Conservation (phyloP, 2,797 vertebrate genomes). For the Peromyscus nudipes region DNA sequence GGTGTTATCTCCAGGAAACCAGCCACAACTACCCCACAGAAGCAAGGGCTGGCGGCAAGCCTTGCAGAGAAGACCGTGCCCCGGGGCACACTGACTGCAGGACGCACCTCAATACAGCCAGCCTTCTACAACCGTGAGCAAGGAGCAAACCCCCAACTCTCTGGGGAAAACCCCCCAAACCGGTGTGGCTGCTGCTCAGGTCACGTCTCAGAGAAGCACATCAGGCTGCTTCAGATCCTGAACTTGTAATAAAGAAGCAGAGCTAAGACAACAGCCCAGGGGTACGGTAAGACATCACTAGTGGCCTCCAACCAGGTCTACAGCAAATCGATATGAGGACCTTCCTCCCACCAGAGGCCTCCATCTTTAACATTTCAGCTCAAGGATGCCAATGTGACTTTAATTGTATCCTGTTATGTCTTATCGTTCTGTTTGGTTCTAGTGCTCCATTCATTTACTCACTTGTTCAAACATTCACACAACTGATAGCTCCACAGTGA, state of each 20-base stretch:
- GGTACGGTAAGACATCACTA: accelerated
- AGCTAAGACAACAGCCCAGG: neutral
- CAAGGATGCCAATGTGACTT: neutral
- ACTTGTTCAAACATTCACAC: constrained; percentile 48
- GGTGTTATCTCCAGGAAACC: neutral
- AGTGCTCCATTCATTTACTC: constrained; percentile 4
- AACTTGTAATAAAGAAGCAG: neutral
- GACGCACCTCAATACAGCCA: accelerated
- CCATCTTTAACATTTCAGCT: neutral
- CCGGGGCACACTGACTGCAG: too few relatives aligned
- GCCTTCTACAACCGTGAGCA: neutral
- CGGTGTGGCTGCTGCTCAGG: neutral
- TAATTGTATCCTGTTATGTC: constrained; percentile 11
- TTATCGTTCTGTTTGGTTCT: constrained; percentile 6
- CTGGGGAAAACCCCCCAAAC: too few relatives aligned
- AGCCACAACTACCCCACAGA: neutral
- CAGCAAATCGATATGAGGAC: neutral
- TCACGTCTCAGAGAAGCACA: neutral
- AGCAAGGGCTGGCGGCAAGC: neutral
- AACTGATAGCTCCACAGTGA: constrained; percentile 31
- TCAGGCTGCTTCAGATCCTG: neutral
- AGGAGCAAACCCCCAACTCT: neutral
- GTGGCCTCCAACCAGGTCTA: neutral
- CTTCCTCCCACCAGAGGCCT: neutral
- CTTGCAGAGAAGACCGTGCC: neutral